Evolutionary conservation across 2,113 vertebrate species (phyloP).

Genomic region (Himantopus leucocephalus): DNA sequence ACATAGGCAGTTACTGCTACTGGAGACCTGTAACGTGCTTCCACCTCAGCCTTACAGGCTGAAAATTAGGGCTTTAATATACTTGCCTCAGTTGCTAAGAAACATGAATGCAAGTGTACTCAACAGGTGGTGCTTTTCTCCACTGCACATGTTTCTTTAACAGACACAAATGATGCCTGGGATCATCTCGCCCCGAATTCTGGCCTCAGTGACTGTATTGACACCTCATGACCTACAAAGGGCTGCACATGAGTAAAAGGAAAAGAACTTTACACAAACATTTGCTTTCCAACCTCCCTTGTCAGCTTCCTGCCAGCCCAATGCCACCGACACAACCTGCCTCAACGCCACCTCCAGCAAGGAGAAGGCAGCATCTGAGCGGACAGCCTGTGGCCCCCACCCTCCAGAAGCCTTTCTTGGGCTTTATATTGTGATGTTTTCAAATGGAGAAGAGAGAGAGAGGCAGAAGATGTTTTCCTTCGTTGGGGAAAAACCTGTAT

Average conservation of each 20-base stretch:
- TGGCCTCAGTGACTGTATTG: rapidly evolving
- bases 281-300: neutral
- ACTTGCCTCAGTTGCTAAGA: neutral
- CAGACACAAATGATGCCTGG: neutral
- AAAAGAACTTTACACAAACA: neutral
- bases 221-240: neutral
- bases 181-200: neutral
- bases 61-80: neutral
- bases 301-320: neutral
- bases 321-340: neutral
- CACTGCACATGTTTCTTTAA: neutral
- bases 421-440: neutral
- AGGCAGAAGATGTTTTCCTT: neutral
- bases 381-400: neutral
- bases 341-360: rapidly evolving
- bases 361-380: neutral
- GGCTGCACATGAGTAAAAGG: neutral
- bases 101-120: neutral
- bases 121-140: neutral
- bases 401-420: neutral
- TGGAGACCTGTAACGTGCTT: rapidly evolving
- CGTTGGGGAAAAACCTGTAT: neutral
- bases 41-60: neutral
- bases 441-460: neutral
- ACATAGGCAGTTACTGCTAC: neutral